Conservation (phyloP, 2,113 vertebrate species). For the Regulus satrapa region DNA sequence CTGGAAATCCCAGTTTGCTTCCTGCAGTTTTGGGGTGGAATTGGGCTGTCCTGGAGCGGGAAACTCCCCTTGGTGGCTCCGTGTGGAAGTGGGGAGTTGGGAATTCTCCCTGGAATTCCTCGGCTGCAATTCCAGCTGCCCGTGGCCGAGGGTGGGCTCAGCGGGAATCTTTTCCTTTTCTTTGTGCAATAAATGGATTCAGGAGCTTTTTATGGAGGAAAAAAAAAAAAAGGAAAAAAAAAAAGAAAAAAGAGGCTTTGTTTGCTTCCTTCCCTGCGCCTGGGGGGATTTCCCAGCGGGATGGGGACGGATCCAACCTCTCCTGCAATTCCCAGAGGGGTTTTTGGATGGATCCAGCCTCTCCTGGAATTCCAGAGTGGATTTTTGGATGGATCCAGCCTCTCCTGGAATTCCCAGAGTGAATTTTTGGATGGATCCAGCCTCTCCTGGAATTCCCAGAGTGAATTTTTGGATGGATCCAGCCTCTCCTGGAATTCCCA, state of each 20-base stretch:
- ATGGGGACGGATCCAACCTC: neutral
- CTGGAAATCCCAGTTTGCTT: neutral
- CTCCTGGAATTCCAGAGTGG: neutral
- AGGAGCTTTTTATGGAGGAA: neutral
- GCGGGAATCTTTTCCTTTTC: neutral
- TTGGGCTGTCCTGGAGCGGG: neutral
- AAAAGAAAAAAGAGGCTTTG: too few relatives aligned
- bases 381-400: neutral
- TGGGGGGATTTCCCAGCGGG: neutral
- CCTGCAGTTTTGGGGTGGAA: neutral
- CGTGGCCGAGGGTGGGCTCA: neutral
- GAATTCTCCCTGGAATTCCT: neutral
- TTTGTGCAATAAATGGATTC: conserved; percentile 48
- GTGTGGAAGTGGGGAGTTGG: neutral
- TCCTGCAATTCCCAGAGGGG: too few relatives aligned
- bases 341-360: too few relatives aligned
- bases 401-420: neutral
- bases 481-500: too few relatives aligned
- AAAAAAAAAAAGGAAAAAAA: too few relatives aligned
- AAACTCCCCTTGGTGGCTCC: neutral
- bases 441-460: too few relatives aligned
- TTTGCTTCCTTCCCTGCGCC: neutral
- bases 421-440: neutral
- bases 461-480: too few relatives aligned
- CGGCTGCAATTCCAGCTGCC: neutral